Evolutionary conservation across 2,113 vertebrate species (phyloP).

Genomic region (Phaethornis superciliosus): DNA sequence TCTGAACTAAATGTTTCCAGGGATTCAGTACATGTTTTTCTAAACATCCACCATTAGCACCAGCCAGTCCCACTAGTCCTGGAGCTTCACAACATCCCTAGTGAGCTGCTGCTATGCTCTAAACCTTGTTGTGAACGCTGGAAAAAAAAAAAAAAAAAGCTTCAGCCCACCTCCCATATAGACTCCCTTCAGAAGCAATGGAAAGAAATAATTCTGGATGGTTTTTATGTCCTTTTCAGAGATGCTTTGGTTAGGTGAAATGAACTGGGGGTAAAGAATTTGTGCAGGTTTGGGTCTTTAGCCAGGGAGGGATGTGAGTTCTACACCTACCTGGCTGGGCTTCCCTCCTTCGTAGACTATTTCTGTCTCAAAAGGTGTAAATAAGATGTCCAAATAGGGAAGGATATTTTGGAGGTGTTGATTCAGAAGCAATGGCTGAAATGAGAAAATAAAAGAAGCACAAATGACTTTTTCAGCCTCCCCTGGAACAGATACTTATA

Average conservation of each 20-base stretch:
- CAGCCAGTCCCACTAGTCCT: not conserved
- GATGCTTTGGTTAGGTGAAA: not conserved
- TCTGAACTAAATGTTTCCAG: slow-evolving; percentile 6
- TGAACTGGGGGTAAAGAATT: not conserved
- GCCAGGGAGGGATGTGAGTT: not conserved
- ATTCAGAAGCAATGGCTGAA: not conserved
- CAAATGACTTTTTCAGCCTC: not conserved
- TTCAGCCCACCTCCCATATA: not conserved
- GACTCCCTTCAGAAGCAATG: not conserved
- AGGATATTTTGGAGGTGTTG: not conserved
- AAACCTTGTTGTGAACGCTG: not conserved
- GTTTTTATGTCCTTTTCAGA: not conserved
- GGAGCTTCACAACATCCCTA: not conserved
- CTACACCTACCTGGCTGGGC: not conserved
- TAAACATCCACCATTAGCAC: not conserved
- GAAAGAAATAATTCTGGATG: not conserved
- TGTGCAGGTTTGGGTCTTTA: not conserved
- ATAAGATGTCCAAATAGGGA: not conserved
- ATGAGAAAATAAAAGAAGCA: not conserved
- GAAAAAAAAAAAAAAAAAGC: rapidly evolving
- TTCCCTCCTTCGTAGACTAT: not conserved
- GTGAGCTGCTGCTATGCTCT: not conserved
- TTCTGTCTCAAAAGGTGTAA: not conserved
- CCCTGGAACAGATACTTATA: not conserved
- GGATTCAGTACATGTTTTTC: slow-evolving; percentile 1